Percentiles rank a stretch among this genome's conserved stretches.
Conservation (phyloP, 2,113 vertebrate species). For the Hemiprocne comata region DNA sequence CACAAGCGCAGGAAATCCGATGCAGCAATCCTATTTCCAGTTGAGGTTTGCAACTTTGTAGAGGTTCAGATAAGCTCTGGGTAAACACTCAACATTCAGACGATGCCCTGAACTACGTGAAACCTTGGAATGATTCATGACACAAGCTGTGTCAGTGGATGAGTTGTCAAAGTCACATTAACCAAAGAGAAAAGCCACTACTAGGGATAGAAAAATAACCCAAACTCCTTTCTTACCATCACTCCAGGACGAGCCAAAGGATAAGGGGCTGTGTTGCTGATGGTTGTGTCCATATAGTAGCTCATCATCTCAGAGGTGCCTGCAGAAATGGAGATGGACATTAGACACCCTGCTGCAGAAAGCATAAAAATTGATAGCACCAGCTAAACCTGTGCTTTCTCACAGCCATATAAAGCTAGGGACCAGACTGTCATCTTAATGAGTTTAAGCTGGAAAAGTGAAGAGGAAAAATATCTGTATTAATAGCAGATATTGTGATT, state of each 20-base stretch:
- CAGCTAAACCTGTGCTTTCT: neutral
- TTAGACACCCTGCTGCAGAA: neutral
- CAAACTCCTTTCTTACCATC: slow-evolving; percentile 80
- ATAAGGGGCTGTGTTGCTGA: slow-evolving; percentile 77
- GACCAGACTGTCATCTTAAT: neutral
- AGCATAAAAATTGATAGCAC: neutral
- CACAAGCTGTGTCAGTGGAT: neutral
- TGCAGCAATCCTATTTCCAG: neutral
- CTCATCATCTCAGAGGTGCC: slow-evolving; percentile 81
- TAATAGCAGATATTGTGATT: neutral
- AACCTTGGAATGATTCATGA: neutral
- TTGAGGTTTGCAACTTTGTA: neutral
- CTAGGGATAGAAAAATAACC: neutral
- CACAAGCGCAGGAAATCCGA: slow-evolving; percentile 13
- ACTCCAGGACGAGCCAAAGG: slow-evolving; percentile 77
- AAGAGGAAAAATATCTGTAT: neutral
- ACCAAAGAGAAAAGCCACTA: neutral
- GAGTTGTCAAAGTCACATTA: neutral
- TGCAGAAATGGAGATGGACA: slow-evolving; percentile 5
- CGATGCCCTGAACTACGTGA: neutral
- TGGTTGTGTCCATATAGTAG: slow-evolving; percentile 88
- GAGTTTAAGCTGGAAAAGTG: neutral
- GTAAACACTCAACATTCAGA: neutral
- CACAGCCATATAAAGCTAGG: neutral
- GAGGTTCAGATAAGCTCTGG: neutral